Percentiles rank a stretch among this genome's conserved stretches.
Evolutionary conservation across 1,140 invertebrate species (phyloP).

Genomic region (Delia radicum): DNA sequence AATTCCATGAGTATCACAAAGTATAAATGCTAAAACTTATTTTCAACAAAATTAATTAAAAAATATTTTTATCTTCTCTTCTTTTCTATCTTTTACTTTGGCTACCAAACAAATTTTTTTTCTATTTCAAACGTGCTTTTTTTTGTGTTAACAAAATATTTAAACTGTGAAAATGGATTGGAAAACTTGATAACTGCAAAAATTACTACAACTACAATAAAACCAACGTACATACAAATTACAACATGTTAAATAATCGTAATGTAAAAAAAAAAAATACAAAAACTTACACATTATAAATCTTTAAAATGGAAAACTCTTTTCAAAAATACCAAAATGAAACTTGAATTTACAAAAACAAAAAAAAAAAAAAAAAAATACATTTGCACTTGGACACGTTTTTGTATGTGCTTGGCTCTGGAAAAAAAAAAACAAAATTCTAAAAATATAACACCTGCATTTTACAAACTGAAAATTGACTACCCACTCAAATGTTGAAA

Average conservation of each 20-base stretch:
- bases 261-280: background rate
- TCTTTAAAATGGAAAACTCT: no score
- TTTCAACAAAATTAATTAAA: background rate
- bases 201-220: background rate
- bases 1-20: background rate
- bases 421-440: background rate
- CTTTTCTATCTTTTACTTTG: background rate
- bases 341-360: conserved; percentile 10
- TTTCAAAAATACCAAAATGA: no score
- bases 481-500: no score
- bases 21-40: background rate
- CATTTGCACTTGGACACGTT: conserved; percentile 48
- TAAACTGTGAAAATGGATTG: conserved; percentile 6
- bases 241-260: background rate
- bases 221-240: background rate
- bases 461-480: background rate
- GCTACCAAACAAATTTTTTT: background rate
- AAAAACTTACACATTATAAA: no score
- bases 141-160: background rate
- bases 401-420: conserved; percentile 8
- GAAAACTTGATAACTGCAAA: background rate
- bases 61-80: background rate
- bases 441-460: background rate
- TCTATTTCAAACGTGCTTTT: conserved; percentile 15
- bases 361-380: conserved; percentile 9